These are phyloP conservation scores for Drosophila emarginata DNA, from an alignment of 2,888 invertebrate species.

Conservation along the genomic window DNA sequence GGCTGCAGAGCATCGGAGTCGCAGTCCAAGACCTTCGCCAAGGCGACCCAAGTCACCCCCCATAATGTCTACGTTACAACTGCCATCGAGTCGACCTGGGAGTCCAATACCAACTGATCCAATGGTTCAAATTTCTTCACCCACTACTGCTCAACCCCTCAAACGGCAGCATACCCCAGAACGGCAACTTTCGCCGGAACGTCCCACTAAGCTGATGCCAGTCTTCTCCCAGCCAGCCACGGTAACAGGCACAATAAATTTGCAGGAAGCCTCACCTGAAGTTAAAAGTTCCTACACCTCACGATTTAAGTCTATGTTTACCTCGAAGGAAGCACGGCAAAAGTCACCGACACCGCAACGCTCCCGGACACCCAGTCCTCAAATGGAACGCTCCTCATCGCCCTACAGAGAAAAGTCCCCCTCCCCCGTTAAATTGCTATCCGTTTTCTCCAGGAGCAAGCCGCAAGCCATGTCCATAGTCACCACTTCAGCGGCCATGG, in stretches of 20 bases:
- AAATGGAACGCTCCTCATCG: slow-evolving; percentile 48
- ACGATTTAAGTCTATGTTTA: slow-evolving; percentile 79
- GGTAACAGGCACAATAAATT: slow-evolving; percentile 34
- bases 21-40: slow-evolving; percentile 56
- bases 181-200: slow-evolving; percentile 67
- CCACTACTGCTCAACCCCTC: slow-evolving; percentile 41
- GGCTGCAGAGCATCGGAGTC: slow-evolving; percentile 59
- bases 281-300: slow-evolving; percentile 77
- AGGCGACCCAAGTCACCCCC: slow-evolving; percentile 60
- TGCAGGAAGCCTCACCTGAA: slow-evolving; percentile 61
- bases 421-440: slow-evolving; percentile 62
- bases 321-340: slow-evolving; percentile 56
- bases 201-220: slow-evolving; percentile 50
- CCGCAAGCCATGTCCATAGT: slow-evolving; percentile 70
- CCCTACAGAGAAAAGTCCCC: slow-evolving; percentile 59
- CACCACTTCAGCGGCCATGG: slow-evolving; percentile 55
- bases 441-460: slow-evolving; percentile 67
- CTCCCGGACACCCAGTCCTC: slow-evolving; percentile 62
- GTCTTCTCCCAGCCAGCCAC: slow-evolving; percentile 10
- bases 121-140: background rate
- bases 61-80: slow-evolving; percentile 56
- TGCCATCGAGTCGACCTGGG: slow-evolving; percentile 49
- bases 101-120: slow-evolving; percentile 45
- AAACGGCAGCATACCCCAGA: slow-evolving; percentile 79
- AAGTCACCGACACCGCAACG: slow-evolving; percentile 59